phyloP scores from a whole-genome alignment of 2,888 invertebrate species.

The Craniophora ligustri region DNA sequence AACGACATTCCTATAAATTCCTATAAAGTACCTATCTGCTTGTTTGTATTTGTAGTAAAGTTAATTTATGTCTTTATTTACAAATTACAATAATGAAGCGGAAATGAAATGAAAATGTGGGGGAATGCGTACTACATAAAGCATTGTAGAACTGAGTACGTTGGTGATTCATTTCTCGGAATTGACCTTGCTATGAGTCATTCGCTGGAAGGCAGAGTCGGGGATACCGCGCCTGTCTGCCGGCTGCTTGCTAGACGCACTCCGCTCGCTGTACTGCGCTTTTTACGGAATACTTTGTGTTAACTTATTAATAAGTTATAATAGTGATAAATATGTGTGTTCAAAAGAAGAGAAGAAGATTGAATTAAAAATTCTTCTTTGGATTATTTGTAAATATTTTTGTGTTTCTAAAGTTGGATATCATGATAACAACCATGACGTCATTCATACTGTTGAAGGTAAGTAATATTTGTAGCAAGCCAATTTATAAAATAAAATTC shows the following conservation, averaged over 20 bases:
- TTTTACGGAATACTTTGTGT: conserved; percentile 68
- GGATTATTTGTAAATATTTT: conserved; percentile 73
- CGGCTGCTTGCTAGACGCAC: conserved; percentile 84
- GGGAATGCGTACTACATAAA: conserved; percentile 83
- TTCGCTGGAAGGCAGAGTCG: conserved; percentile 88
- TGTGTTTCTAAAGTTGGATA: conserved; percentile 82
- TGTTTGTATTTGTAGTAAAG: conserved; percentile 16
- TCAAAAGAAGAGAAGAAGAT: conserved; percentile 65
- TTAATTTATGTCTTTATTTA: conserved; percentile 60
- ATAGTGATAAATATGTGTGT: conserved; percentile 70
- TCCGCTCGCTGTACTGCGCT: conserved; percentile 74
- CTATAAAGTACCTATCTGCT: too few relatives aligned
- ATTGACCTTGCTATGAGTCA: conserved; percentile 90
- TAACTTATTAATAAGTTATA: conserved; percentile 60
- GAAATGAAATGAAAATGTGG: too few relatives aligned
- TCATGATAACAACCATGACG: conserved; percentile 89
- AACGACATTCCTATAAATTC: too few relatives aligned
- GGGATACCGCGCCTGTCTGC: conserved; percentile 89
- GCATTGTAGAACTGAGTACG: conserved; percentile 84
- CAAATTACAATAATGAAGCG: conserved; percentile 66
- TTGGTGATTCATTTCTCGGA: conserved; percentile 89
- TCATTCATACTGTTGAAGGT: conserved; percentile 88
- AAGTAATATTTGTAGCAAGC: conserved; percentile 57
- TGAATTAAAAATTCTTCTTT: conserved; percentile 59
- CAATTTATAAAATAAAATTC: conserved; percentile 19